Conservation (phyloP, 2,797 vertebrate genomes). For the Spinus pinus region DNA sequence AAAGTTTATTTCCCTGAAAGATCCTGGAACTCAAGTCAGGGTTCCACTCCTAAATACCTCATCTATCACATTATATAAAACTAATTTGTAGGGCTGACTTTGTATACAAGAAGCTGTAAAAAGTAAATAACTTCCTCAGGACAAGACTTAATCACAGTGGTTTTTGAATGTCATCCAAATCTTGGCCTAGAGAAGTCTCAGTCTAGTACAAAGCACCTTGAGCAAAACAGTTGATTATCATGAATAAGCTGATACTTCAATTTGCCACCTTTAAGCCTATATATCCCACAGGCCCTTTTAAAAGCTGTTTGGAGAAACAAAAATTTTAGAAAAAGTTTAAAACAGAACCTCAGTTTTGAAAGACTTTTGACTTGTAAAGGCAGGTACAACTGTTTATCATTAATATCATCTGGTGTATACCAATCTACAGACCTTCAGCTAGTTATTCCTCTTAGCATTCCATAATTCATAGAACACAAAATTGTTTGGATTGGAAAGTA, state of each 20-base stretch:
- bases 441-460: not conserved
- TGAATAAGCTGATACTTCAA: not conserved
- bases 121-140: not conserved
- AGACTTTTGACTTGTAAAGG: not conserved
- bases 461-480: not conserved
- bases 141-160: not conserved
- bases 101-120: not conserved
- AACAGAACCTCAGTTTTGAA: not conserved
- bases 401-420: not conserved
- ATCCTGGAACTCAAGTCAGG: not conserved
- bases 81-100: not conserved
- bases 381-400: not conserved
- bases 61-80: not conserved
- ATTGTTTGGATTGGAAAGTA: not conserved
- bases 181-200: not conserved
- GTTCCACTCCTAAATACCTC: not conserved
- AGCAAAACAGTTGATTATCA: not conserved
- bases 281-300: not conserved
- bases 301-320: not conserved
- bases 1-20: not conserved
- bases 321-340: not conserved
- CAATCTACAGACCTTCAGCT: not conserved
- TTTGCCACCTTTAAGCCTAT: not conserved
- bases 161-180: not conserved
- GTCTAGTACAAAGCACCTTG: not conserved